Conservation (phyloP, 2,797 vertebrate species). For the Urophycis tenuis region DNA sequence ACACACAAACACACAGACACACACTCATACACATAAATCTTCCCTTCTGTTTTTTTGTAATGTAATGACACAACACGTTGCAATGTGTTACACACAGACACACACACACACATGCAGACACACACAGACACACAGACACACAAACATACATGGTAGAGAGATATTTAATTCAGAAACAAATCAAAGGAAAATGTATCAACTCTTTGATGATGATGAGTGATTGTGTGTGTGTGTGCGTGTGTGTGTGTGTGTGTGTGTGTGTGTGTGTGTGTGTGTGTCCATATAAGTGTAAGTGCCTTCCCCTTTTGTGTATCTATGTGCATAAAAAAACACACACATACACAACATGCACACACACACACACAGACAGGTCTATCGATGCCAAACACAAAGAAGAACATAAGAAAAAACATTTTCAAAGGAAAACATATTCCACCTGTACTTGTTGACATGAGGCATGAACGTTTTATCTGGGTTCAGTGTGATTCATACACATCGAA, state of each 20-base stretch:
- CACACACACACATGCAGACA: conserved; percentile 5
- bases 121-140: not conserved
- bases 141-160: not conserved
- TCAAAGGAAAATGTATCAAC: not conserved
- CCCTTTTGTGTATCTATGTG: not conserved
- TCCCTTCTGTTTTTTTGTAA: not conserved
- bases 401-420: no score
- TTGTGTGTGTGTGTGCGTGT: conserved; percentile 5
- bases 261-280: not conserved
- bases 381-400: no score
- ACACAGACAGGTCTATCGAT: not conserved
- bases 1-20: not conserved
- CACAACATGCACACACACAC: not conserved
- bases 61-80: not conserved
- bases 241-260: conserved; percentile 4
- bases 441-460: no score
- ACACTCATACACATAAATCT: not conserved
- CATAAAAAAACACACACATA: not conserved
- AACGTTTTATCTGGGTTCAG: no score
- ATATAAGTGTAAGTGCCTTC: not conserved
- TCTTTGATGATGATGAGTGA: conserved; percentile 5
- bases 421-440: no score
- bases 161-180: no score
- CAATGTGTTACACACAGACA: not conserved
- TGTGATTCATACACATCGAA: no score